Base-by-base conservation (phyloP, 2,888 invertebrate species). In the Torymus texanus region DNA sequence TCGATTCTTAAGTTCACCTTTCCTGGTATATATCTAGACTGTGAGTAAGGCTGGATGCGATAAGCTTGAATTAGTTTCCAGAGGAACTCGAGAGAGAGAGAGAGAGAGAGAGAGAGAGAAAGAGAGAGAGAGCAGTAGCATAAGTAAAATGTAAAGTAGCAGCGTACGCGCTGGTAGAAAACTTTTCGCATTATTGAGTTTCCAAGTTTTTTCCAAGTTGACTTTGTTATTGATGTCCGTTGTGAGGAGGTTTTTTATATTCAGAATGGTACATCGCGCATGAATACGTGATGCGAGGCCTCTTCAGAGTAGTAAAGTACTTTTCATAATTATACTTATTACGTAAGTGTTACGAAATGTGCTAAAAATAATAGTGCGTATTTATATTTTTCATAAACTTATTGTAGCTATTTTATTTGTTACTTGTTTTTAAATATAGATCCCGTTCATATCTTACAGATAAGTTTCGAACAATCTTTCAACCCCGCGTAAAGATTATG, bases 141-240 rank as follows among this genome's bases (percentile, higher is more conserved):
- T 67, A 78, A 73, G 67, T 73, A 73, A 78, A 73, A 66, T 67
- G 61, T 56, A 62, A 73, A 72, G 67, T 41, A 71, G 16, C 4
- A 24, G 29, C 21, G 59, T 24, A 56, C 18, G 62, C 24, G 24
- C 41, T 1, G 41, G 41, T 8, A 3, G 50, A 21, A 51, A 73
- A 73, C 73, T 78, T 73, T 78, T 78, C 55, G 14, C 61, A 21
- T 68, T 78, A 78, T 67, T 50, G 63, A 78, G 61, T 78, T 73
- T 29, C 18, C 41, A 61, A 62, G 41, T 73, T 73, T 78, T 65
- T 66, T 67, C 29, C 41, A 13, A 24, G 14, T 14, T 14, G 24
- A 29, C 61, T 41, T 41, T 74, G 21, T 41, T 74, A 50, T 73
- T n/a, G 8, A 2, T 56, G 18, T 29, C 18, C 5, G 53, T 55